These are phyloP conservation scores for Dolichoris vasculosae DNA, from an alignment of 1,140 invertebrate genomes.

Conservation along the genomic window DNA sequence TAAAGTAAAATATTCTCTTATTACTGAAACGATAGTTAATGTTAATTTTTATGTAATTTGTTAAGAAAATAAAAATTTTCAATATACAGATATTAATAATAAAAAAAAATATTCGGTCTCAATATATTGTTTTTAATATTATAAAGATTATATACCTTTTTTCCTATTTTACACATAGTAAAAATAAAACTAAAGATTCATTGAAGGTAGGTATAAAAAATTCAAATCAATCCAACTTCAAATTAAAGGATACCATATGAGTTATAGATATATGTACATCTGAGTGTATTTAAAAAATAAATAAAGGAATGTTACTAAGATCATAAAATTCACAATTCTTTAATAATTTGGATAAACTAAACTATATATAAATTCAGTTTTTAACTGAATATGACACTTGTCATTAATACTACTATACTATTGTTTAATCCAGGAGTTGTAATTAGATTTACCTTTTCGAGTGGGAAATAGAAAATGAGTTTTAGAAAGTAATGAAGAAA, in stretches of 20 bases:
- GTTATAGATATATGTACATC: background rate
- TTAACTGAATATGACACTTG: conserved; percentile 48
- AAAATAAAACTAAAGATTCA: background rate
- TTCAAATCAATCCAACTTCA: background rate
- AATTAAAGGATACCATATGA: background rate
- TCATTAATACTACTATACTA: background rate
- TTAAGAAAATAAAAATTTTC: background rate
- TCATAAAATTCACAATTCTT: background rate
- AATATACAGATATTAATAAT: background rate
- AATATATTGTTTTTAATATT: too few species aligned
- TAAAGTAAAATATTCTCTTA: background rate
- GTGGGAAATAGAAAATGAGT: conserved; percentile 13
- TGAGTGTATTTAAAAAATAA: background rate
- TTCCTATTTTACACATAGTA: too few species aligned
- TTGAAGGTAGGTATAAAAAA: background rate
- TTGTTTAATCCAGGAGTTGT: background rate
- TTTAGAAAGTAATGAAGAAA: background rate
- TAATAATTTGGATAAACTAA: conserved; percentile 27
- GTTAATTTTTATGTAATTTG: background rate
- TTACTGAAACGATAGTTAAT: background rate
- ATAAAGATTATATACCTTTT: too few species aligned
- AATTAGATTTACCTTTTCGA: conserved; percentile 48
- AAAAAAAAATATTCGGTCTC: too few species aligned
- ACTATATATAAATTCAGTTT: conserved; percentile 39
- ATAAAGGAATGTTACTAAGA: background rate